phyloP scores from a whole-genome alignment of 2,888 invertebrate species.

The Sinhomidia bicolor region DNA sequence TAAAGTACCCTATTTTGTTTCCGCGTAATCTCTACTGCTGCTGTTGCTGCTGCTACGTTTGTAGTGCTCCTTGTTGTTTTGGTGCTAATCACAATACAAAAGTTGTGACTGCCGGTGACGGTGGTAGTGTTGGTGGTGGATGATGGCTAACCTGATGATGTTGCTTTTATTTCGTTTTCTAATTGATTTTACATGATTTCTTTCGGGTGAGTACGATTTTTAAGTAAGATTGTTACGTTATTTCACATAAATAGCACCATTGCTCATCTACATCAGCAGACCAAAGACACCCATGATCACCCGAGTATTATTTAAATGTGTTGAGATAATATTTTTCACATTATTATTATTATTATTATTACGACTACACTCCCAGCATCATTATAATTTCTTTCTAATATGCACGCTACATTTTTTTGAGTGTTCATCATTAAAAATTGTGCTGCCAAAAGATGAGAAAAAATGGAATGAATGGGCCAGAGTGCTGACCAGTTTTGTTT shows the following conservation, averaged over 20 bases:
- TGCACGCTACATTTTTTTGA: neutral
- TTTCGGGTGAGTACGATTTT: neutral
- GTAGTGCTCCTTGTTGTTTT: conserved; percentile 33
- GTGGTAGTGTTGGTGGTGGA: conserved; percentile 41
- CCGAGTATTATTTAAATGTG: neutral
- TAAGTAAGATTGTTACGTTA: neutral
- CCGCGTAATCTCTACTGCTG: conserved; percentile 49
- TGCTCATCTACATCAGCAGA: neutral
- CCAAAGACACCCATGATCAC: neutral
- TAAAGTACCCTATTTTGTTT: conserved; percentile 44
- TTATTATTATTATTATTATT: neutral
- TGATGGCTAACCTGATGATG: neutral
- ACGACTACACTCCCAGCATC: too few species aligned
- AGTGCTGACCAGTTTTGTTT: conserved; percentile 31
- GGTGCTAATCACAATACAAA: conserved; percentile 46
- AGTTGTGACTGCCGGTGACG: conserved; percentile 48
- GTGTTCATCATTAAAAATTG: too few species aligned
- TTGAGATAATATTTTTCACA: neutral
- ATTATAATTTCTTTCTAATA: neutral
- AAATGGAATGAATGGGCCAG: too few species aligned
- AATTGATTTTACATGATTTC: conserved; percentile 2
- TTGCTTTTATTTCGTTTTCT: neutral
- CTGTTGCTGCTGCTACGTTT: neutral
- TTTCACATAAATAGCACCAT: neutral
- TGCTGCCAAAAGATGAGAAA: neutral